Evolutionary conservation across 2,113 vertebrate genomes (phyloP).

Genomic region (Ahaetulla prasina): DNA sequence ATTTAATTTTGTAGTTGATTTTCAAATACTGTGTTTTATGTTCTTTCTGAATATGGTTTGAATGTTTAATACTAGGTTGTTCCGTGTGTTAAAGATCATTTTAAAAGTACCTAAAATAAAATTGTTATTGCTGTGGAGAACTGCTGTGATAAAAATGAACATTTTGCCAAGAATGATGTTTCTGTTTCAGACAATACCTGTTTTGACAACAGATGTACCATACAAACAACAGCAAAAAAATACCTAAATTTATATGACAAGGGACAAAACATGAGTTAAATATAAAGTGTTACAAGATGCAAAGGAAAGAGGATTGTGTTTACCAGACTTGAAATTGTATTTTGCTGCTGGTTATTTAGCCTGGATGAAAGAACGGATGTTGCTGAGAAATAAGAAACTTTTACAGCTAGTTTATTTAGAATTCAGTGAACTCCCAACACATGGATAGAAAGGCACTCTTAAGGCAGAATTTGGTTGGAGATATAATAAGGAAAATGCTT

Average conservation of each 20-base stretch:
- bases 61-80: neutral
- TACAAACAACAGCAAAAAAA: neutral
- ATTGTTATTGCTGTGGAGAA: neutral
- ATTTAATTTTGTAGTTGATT: neutral
- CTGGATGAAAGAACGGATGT: neutral
- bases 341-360: neutral
- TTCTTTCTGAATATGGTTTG: neutral
- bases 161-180: neutral
- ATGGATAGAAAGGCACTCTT: neutral
- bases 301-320: neutral
- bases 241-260: neutral
- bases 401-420: neutral
- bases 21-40: neutral
- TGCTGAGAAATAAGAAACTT: neutral
- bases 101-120: neutral
- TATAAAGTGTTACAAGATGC: neutral
- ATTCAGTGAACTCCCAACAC: neutral
- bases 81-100: neutral
- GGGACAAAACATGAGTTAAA: neutral
- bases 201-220: neutral
- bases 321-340: neutral
- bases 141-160: neutral
- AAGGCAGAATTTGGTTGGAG: neutral
- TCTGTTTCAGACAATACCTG: neutral
- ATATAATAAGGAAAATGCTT: neutral